phyloP scores from a whole-genome alignment of 2,888 invertebrate genomes.

The Hanleya hanleyi region DNA sequence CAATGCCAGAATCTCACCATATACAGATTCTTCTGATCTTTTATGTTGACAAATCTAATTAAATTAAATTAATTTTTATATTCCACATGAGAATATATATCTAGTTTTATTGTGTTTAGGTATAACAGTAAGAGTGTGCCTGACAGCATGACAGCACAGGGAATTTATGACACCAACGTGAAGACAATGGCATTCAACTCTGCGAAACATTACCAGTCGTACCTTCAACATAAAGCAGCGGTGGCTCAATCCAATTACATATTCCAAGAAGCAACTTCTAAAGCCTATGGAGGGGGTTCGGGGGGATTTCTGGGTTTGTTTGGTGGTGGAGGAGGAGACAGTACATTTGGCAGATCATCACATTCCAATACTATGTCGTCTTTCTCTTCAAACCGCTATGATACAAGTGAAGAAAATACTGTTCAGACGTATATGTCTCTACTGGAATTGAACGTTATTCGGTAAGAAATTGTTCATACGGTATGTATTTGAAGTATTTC shows the following conservation, averaged over 20 bases:
- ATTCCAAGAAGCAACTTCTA: conserved; percentile 1
- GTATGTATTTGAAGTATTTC: too few species aligned
- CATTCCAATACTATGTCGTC: background rate
- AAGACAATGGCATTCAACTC: conserved; percentile 25
- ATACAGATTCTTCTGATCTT: too few species aligned
- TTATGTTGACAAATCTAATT: too few species aligned
- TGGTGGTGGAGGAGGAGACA: background rate
- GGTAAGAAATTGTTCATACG: too few species aligned
- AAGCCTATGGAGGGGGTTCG: conserved; percentile 3
- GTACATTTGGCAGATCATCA: background rate
- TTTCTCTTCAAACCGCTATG: background rate
- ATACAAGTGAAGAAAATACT: background rate
- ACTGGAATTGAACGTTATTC: conserved; percentile 25
- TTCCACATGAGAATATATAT: too few species aligned
- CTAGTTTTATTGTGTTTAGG: background rate
- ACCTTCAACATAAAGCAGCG: conserved; percentile 23
- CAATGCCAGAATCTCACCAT: too few species aligned
- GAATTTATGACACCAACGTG: conserved; percentile 28
- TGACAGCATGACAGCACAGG: conserved; percentile 27
- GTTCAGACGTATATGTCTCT: background rate
- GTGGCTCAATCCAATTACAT: conserved; percentile 23
- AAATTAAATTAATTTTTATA: too few species aligned
- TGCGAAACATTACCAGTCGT: conserved; percentile 12
- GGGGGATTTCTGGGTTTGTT: background rate
- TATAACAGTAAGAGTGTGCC: conserved; percentile 20